A percentile compares a stretch with the other conserved stretches of the same genome.
These are phyloP conservation scores for Marasmarcha lunaedactyla DNA, from an alignment of 2,888 invertebrate species.

Conservation along the genomic window DNA sequence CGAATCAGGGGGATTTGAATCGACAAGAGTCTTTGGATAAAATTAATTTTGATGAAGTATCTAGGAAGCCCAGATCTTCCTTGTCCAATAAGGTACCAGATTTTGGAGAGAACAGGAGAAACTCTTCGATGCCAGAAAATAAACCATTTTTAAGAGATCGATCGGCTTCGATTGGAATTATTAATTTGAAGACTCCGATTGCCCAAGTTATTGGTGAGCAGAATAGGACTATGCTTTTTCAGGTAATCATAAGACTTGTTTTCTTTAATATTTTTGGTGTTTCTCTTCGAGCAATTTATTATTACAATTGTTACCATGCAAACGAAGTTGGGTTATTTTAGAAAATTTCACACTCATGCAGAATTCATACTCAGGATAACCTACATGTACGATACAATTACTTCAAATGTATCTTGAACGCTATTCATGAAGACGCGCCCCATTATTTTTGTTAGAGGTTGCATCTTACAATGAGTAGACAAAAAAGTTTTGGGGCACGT, in stretches of 20 bases:
- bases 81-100: conserved; percentile 14
- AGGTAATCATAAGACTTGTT: conserved; percentile 72
- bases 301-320: too few species aligned
- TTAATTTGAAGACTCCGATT: conserved; percentile 56
- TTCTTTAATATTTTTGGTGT: too few species aligned
- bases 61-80: conserved; percentile 22
- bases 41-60: conserved; percentile 39
- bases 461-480: too few species aligned
- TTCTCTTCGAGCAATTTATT: too few species aligned
- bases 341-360: too few species aligned
- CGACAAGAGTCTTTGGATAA: conserved; percentile 13
- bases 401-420: too few species aligned
- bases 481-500: too few species aligned
- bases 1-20: conserved; percentile 10
- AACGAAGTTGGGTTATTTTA: too few species aligned
- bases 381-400: too few species aligned
- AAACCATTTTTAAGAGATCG: conserved; percentile 64
- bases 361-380: too few species aligned
- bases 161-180: conserved; percentile 73
- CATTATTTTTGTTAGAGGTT: too few species aligned
- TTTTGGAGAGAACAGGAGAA: conserved; percentile 17
- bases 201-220: conserved; percentile 73
- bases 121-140: conserved; percentile 35
- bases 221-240: conserved; percentile 94
- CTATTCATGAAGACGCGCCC: too few species aligned